A percentile compares a stretch with the other conserved stretches of the same genome.
Conservation (phyloP, 1,140 invertebrate genomes). For the Caenorhabditis elegans region DNA sequence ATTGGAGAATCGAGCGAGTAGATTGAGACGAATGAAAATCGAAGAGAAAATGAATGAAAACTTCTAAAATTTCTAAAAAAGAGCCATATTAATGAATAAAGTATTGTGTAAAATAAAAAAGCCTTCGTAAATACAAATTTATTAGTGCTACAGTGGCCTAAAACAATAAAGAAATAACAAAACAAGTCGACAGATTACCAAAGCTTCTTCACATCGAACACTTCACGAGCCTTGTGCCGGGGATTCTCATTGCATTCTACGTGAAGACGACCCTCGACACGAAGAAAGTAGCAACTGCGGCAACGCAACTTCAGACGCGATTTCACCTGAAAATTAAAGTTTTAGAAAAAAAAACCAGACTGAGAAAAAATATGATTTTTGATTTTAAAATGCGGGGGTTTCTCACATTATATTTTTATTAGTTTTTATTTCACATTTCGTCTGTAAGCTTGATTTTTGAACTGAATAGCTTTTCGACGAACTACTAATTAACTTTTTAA, state of each 20-base stretch:
- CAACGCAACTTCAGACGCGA: constrained; percentile 46
- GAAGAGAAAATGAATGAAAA: not conserved
- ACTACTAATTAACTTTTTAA: not conserved
- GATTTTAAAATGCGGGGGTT: too few species aligned
- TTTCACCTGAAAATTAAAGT: constrained; percentile 40
- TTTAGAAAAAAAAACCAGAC: too few species aligned
- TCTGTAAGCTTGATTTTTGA: too few species aligned
- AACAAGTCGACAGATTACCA: constrained; percentile 21
- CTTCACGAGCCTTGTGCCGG: constrained; percentile 47
- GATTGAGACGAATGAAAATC: constrained; percentile 27
- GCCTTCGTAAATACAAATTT: too few species aligned
- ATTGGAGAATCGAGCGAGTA: constrained; percentile 16
- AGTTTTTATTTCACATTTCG: too few species aligned
- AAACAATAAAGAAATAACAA: not conserved
- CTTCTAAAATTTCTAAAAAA: too few species aligned
- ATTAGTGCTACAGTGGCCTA: not conserved
- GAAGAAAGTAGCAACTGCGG: constrained; percentile 44
- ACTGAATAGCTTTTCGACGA: too few species aligned
- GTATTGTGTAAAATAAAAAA: too few species aligned
- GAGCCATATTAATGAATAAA: too few species aligned
- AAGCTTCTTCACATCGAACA: constrained; percentile 45
- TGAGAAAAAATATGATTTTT: too few species aligned
- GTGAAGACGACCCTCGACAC: constrained; percentile 48
- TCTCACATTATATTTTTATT: too few species aligned
- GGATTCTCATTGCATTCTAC: constrained; percentile 48